Evolutionary conservation across 1,140 invertebrate genomes (phyloP).

Genomic region (Aphaenogaster ashmeadi): DNA sequence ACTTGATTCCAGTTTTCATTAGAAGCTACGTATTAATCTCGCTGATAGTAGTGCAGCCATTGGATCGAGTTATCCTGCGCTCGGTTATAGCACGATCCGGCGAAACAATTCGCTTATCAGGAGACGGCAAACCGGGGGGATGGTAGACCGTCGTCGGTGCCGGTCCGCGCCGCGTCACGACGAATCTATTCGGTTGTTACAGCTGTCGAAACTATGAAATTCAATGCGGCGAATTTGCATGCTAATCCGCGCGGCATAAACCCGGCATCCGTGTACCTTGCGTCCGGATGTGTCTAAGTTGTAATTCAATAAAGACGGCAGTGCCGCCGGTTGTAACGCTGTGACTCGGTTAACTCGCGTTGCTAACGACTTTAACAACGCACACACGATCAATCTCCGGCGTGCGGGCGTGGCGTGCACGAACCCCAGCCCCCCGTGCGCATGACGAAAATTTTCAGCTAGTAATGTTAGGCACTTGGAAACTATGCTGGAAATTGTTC

Average conservation of each 20-base stretch:
- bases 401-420: neutral
- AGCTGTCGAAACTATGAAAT: slow-evolving; percentile 85
- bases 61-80: slow-evolving; percentile 46
- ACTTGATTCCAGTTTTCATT: slow-evolving; percentile 65
- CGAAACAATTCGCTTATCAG: slow-evolving; percentile 76
- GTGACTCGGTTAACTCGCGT: slow-evolving; percentile 79
- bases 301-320: slow-evolving; percentile 81
- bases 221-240: slow-evolving; percentile 83
- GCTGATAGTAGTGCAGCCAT: slow-evolving; percentile 40
- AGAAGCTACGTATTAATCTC: slow-evolving; percentile 58
- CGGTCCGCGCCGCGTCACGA: slow-evolving; percentile 69
- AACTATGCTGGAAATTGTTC: slow-evolving; percentile 65
- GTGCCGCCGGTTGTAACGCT: slow-evolving; percentile 75
- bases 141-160: slow-evolving; percentile 46
- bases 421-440: neutral
- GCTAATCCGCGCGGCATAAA: slow-evolving; percentile 79
- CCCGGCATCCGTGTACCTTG: slow-evolving; percentile 65
- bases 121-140: slow-evolving; percentile 25
- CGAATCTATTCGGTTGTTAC: slow-evolving; percentile 80
- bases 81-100: slow-evolving; percentile 53
- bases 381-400: slow-evolving; percentile 74
- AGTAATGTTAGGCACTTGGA: slow-evolving; percentile 61
- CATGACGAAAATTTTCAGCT: slow-evolving; percentile 59
- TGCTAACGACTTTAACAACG: slow-evolving; percentile 79
- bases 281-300: slow-evolving; percentile 80